Evolutionary conservation across 2,888 invertebrate species (phyloP), one percentile per base, ranked within the genome.

Genomic region (Muschampia plurimacula): DNA sequence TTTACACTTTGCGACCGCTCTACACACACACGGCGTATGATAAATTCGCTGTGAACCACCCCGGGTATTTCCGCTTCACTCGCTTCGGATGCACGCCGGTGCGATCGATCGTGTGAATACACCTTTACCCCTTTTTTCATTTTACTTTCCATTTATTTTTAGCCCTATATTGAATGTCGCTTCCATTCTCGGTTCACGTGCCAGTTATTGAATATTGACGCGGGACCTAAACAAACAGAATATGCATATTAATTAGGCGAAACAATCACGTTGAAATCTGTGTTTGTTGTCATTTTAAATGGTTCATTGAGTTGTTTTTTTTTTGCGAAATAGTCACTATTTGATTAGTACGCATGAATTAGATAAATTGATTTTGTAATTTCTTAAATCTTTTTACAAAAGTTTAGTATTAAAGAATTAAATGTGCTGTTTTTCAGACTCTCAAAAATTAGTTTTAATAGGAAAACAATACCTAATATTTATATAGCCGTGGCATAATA

Each of bases 71-170:
- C 91, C 92, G 91, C 89, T 89, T 82, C 88, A 84, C 86, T 90
- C 89, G 88, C 84, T 86, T 85, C 86, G 85, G 87, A 86, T 92
- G 89, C 90, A 89, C 81, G 87, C 84, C 80, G 80, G 80, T 78
- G 82, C 90, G 89, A 90, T 91, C 88, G 89, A 90, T 91, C 87
- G 89, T 89, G 83, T 91, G 87, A 83, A 86, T 85, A 86, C 85
- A 89, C 90, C 88, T 90, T 90, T 89, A 89, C 84, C 83, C 83
- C 77, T 52, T 55, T 55, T 83, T 84, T 85, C 67, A 67, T 67
- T 84, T 85, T 80, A 81, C 84, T 83, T 85, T 80, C 44, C 78
- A 78, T 84, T 83, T 86, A 84, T 85, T 80, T 79, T 77, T 78
- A 78, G 76, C 69, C 55, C 69, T 74, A 73, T 78, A 77, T 77